Evolutionary conservation across 2,113 vertebrate genomes (phyloP).

Genomic region (Rhabdomys dilectus): DNA sequence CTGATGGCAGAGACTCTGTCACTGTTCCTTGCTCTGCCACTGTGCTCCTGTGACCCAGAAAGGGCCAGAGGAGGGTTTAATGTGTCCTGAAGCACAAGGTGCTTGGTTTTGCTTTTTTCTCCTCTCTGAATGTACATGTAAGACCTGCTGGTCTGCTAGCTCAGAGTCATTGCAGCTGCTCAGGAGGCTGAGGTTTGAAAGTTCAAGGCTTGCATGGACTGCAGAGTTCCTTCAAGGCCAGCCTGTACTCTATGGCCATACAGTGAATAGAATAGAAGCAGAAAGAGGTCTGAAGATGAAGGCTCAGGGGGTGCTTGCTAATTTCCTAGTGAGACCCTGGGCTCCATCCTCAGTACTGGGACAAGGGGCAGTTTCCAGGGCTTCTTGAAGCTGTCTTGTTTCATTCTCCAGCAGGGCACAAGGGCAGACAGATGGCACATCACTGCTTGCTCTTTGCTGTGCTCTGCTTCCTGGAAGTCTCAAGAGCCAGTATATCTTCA

Average conservation of each 20-base stretch:
- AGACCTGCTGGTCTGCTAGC: neutral
- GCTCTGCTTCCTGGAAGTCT: neutral
- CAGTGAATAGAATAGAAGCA: neutral
- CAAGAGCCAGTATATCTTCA: neutral
- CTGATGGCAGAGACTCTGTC: neutral
- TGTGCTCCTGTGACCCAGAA: neutral
- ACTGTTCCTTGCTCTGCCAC: neutral
- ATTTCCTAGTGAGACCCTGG: neutral
- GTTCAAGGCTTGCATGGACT: neutral
- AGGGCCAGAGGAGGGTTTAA: neutral
- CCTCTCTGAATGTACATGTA: neutral
- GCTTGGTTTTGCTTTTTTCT: neutral
- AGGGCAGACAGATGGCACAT: neutral
- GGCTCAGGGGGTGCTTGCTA: neutral
- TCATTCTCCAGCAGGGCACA: neutral
- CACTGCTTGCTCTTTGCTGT: neutral
- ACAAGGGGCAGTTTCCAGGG: neutral
- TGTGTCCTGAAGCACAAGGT: neutral
- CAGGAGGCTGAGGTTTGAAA: neutral
- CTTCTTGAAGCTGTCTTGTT: neutral
- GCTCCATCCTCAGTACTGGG: neutral
- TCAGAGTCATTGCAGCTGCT: neutral
- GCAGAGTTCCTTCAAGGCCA: neutral
- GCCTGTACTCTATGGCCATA: neutral
- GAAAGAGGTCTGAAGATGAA: neutral